A percentile compares a stretch with the other conserved stretches of the same genome.
Evolutionary conservation across 2,797 vertebrate genomes (phyloP).

Genomic region (Chelidonichthys spinosus): DNA sequence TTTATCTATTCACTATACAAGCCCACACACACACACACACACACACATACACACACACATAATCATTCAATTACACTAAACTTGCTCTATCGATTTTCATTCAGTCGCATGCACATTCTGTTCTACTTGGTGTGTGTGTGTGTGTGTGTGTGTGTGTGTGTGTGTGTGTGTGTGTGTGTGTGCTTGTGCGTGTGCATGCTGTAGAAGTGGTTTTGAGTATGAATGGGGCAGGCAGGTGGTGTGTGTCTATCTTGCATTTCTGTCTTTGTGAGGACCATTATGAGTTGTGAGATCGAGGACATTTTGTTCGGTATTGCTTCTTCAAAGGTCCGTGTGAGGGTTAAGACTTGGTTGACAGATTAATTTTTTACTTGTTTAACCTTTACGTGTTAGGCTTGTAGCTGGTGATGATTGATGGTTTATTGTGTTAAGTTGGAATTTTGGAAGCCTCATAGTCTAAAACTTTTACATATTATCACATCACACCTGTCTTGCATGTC

Average conservation of each 20-base stretch:
- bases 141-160: constrained; percentile 8
- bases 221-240: constrained; percentile 28
- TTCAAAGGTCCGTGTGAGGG: background rate
- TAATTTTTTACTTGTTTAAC: background rate
- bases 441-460: background rate
- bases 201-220: constrained; percentile 24
- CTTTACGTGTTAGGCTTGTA: background rate
- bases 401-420: background rate
- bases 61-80: constrained; percentile 72
- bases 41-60: constrained; percentile 26
- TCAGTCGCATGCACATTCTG: constrained; percentile 46
- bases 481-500: background rate
- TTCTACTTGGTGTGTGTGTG: constrained; percentile 11
- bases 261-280: constrained; percentile 25
- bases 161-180: background rate
- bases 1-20: constrained; percentile 61
- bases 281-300: background rate
- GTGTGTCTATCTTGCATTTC: constrained; percentile 18
- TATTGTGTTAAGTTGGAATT: background rate
- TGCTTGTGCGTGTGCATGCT: background rate
- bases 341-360: constrained; percentile 11
- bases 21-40: constrained; percentile 13
- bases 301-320: background rate
- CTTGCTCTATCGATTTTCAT: constrained; percentile 69
- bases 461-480: background rate